These are phyloP conservation scores for Eudyptes chrysolophus DNA, from an alignment of 2,113 vertebrate species.

Conservation along the genomic window DNA sequence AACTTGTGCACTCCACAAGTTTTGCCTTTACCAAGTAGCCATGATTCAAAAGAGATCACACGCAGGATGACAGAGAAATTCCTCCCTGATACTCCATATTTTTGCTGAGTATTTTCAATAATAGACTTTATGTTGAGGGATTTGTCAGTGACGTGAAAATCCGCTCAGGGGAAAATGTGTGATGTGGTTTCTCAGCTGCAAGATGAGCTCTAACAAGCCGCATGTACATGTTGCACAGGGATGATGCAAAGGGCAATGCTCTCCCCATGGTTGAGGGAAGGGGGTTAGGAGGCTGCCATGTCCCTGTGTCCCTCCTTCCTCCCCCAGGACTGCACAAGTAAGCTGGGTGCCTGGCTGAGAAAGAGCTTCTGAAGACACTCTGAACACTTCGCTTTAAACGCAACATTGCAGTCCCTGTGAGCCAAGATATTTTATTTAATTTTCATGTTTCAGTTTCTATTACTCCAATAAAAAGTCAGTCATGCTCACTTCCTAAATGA, in stretches of 20 bases:
- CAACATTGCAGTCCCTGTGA: background rate
- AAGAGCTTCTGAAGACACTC: background rate
- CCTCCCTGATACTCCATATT: background rate
- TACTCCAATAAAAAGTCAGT: background rate
- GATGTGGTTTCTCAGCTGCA: background rate
- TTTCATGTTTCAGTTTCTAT: background rate
- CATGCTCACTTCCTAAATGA: background rate
- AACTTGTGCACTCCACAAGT: background rate
- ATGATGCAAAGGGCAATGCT: background rate
- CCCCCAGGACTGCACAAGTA: fast-evolving
- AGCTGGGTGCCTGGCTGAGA: background rate
- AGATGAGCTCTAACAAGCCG: background rate
- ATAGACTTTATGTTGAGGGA: background rate
- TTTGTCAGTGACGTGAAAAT: background rate
- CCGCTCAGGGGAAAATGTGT: fast-evolving
- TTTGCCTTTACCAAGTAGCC: background rate
- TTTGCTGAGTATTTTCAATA: background rate
- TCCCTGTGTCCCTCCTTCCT: background rate
- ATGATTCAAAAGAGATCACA: background rate
- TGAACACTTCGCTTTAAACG: background rate
- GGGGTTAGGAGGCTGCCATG: background rate
- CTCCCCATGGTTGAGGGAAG: background rate
- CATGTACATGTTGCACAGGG: background rate
- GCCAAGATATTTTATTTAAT: background rate
- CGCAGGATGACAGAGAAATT: background rate